phyloP scores from a whole-genome alignment of 1,140 invertebrate species.

The Mylabris phalerata region DNA sequence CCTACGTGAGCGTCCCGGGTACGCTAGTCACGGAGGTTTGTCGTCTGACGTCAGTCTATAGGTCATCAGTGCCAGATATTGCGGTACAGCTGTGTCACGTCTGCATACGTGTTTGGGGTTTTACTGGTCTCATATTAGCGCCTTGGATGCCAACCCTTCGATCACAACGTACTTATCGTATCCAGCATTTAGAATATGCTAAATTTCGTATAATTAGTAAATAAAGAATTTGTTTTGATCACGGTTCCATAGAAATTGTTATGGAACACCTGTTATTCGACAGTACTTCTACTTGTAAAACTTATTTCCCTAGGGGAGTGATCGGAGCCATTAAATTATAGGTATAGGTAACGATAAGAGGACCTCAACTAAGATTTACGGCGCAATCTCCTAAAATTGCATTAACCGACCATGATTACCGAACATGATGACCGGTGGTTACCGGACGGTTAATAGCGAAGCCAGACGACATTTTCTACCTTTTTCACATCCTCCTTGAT shows the following conservation, averaged over 20 bases:
- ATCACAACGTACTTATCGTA: constrained; percentile 8
- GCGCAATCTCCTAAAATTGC: constrained; percentile 24
- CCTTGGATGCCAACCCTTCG: constrained; percentile 21
- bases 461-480: too few species aligned
- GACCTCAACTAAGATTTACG: constrained; percentile 19
- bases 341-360: constrained; percentile 22
- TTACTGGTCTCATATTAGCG: constrained; percentile 37
- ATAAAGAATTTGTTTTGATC: too few species aligned
- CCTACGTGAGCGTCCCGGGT: constrained; percentile 25
- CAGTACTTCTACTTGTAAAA: constrained; percentile 13
- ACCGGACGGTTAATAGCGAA: constrained; percentile 14
- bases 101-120: constrained; percentile 39
- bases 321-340: constrained; percentile 23
- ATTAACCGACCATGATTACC: constrained; percentile 20
- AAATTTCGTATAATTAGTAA: too few species aligned
- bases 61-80: constrained; percentile 36
- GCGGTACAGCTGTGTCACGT: constrained; percentile 39
- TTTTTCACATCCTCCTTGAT: too few species aligned
- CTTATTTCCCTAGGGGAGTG: constrained; percentile 24
- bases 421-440: constrained; percentile 17
- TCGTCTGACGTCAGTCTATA: constrained; percentile 35
- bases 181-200: too few species aligned
- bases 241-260: too few species aligned
- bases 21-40: constrained; percentile 35
- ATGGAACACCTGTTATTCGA: constrained; percentile 8